Evolutionary conservation across 2,797 vertebrate genomes (phyloP).

Genomic region (Crax fasciolata): DNA sequence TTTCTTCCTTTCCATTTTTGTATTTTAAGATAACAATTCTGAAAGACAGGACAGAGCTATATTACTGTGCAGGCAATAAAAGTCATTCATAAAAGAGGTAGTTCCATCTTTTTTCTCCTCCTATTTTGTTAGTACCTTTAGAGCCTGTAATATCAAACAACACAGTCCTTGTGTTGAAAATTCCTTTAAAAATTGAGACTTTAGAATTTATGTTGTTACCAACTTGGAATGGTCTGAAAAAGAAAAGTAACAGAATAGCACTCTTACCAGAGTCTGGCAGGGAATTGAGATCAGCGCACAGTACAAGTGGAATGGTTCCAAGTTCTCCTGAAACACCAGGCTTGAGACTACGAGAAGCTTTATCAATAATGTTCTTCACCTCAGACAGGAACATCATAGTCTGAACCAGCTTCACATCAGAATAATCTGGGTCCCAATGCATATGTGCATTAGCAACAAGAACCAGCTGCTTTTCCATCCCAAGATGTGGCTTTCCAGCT

Average conservation of each 20-base stretch:
- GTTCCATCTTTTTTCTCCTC: background rate
- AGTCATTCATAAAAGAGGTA: background rate
- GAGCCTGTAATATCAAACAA: background rate
- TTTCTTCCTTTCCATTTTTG: background rate
- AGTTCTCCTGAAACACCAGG: slow-evolving; percentile 91
- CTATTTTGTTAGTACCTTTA: background rate
- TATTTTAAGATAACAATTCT: background rate
- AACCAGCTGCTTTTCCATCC: slow-evolving; percentile 95
- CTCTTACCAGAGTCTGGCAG: slow-evolving; percentile 95
- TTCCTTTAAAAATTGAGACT: background rate
- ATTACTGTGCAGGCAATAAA: background rate
- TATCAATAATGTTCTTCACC: slow-evolving; percentile 98
- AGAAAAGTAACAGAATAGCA: background rate
- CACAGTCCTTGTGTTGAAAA: background rate
- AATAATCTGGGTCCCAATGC: slow-evolving; percentile 99
- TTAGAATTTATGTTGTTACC: background rate
- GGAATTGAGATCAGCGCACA: slow-evolving; percentile 98
- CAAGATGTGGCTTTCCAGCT: slow-evolving; percentile 93
- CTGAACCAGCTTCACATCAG: slow-evolving; percentile 97
- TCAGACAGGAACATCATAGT: slow-evolving; percentile 99
- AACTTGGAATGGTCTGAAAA: background rate
- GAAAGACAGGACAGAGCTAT: background rate
- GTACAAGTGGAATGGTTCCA: slow-evolving; percentile 94
- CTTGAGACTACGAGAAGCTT: slow-evolving; percentile 94
- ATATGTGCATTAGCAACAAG: slow-evolving; percentile 97